A percentile compares a stretch with the other conserved stretches of the same genome.
Conservation (phyloP, 30 jellyfish, hydroid and myxozoan genomes). For the Euphysa ruthae region DNA sequence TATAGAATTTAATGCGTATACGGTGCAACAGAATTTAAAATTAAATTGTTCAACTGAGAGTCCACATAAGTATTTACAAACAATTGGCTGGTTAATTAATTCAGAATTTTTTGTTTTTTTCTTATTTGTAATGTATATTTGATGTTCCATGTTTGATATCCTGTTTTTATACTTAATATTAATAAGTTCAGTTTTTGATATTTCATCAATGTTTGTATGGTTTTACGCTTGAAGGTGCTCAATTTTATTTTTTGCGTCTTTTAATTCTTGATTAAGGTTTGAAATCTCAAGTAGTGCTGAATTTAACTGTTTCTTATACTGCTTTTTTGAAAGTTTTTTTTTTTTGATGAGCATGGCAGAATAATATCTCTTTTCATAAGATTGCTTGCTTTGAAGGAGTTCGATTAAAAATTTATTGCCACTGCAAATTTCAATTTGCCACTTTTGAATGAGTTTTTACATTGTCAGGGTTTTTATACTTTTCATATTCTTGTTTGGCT, state of each 20-base stretch:
- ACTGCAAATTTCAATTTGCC: background rate
- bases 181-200: background rate
- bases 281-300: conserved; percentile 1
- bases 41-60: no score
- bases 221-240: conserved; percentile 7
- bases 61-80: no score
- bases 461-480: no score
- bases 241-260: background rate
- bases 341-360: background rate
- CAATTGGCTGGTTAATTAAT: no score
- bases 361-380: background rate
- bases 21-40: no score
- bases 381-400: background rate
- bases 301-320: background rate
- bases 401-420: background rate
- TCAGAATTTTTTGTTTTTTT: no score
- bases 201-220: background rate
- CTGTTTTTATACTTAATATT: background rate
- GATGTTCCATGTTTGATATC: background rate
- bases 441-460: background rate
- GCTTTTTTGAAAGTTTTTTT: background rate
- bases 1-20: no score
- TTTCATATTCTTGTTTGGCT: background rate
- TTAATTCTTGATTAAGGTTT: background rate
- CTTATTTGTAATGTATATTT: background rate